Evolutionary conservation across 2,797 vertebrate species (phyloP).

Genomic region (Hirundo rustica): DNA sequence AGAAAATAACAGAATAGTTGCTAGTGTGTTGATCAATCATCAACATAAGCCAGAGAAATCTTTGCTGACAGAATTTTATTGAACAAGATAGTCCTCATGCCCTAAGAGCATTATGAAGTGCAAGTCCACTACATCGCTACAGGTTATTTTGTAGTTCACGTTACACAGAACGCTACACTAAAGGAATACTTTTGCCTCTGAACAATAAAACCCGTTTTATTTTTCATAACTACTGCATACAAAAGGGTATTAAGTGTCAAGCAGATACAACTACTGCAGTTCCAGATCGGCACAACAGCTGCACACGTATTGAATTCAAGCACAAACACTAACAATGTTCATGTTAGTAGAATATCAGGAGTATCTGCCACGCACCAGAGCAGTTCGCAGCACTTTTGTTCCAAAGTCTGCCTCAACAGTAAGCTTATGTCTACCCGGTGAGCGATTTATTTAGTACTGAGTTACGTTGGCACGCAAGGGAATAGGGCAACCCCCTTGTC

Average conservation of each 20-base stretch:
- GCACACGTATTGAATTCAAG: not conserved
- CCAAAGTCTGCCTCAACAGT: not conserved
- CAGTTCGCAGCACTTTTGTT: not conserved
- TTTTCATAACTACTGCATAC: not conserved
- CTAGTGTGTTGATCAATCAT: not conserved
- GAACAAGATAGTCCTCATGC: not conserved
- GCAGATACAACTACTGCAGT: not conserved
- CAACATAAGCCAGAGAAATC: not conserved
- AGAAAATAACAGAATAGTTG: not conserved
- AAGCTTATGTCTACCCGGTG: not conserved
- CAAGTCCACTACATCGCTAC: not conserved
- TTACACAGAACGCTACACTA: not conserved
- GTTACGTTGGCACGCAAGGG: not conserved
- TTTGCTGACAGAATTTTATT: not conserved
- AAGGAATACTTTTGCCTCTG: not conserved
- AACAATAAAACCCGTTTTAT: not conserved
- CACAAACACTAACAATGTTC: not conserved
- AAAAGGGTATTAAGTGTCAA: not conserved
- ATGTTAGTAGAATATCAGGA: not conserved
- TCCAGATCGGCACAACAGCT: not conserved
- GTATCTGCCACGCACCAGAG: not conserved
- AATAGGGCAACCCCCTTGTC: not conserved
- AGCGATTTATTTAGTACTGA: not conserved
- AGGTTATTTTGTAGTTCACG: not conserved
- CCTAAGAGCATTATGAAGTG: not conserved